Conservation (phyloP, 1,140 invertebrate genomes). For the Oedothorax gibbosus region DNA sequence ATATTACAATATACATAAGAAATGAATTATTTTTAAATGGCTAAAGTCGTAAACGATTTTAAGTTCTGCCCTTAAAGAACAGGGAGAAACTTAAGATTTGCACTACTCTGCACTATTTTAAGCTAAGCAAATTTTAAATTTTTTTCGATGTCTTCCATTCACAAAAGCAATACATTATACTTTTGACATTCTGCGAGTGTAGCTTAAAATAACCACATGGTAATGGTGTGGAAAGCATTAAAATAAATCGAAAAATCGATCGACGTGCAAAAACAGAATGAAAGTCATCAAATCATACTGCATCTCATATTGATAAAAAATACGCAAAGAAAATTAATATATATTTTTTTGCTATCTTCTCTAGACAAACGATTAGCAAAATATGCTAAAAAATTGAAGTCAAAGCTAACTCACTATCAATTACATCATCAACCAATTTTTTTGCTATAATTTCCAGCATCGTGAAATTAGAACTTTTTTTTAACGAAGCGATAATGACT, state of each 20-base stretch:
- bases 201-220: constrained; percentile 51
- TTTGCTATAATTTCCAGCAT: constrained; percentile 4
- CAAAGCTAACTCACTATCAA: background rate
- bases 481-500: background rate
- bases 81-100: no score
- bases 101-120: no score
- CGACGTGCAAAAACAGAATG: constrained; percentile 4
- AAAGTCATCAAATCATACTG: constrained; percentile 44
- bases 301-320: constrained; percentile 36
- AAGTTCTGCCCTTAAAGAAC: no score
- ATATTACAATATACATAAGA: no score
- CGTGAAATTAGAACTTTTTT: constrained; percentile 16
- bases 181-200: constrained; percentile 36
- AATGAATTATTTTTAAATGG: no score
- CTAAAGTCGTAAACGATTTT: no score
- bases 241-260: constrained; percentile 60
- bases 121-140: no score
- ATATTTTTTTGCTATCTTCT: constrained; percentile 10
- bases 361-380: constrained; percentile 30
- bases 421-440: constrained; percentile 3
- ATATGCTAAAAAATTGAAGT: constrained; percentile 22
- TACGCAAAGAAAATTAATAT: background rate
- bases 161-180: constrained; percentile 12
- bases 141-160: no score
- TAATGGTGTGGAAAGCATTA: constrained; percentile 55